A percentile compares a stretch with the other conserved stretches of the same genome.
These are phyloP conservation scores for Sarcophaga peregrina DNA, from an alignment of 1,140 invertebrate genomes.

Conservation along the genomic window DNA sequence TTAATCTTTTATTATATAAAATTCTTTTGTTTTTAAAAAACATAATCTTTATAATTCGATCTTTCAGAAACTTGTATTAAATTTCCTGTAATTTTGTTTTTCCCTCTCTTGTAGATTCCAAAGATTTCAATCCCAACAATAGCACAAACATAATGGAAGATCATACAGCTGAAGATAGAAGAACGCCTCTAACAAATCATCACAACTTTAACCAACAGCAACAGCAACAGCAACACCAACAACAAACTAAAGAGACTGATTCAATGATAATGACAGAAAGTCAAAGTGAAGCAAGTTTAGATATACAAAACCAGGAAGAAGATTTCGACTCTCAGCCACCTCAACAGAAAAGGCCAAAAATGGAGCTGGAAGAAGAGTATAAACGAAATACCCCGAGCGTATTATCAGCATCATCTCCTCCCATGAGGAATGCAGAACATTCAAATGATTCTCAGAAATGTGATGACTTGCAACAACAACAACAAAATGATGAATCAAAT, in stretches of 20 bases:
- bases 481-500: constrained; percentile 22
- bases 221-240: constrained; percentile 32
- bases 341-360: constrained; percentile 33
- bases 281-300: constrained; percentile 60
- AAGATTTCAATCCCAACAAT: constrained; percentile 60
- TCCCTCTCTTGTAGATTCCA: constrained; percentile 56
- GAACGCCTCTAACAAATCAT: not conserved
- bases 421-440: not conserved
- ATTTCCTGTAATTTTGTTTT: not conserved
- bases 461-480: not conserved
- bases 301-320: constrained; percentile 45
- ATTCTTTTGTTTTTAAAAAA: constrained; percentile 1
- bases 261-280: constrained; percentile 56
- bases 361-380: not conserved
- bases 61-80: constrained; percentile 18
- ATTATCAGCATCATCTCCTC: constrained; percentile 16
- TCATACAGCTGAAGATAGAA: constrained; percentile 19
- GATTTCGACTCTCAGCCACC: constrained; percentile 35
- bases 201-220: not conserved
- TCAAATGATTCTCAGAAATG: constrained; percentile 16
- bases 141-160: constrained; percentile 51
- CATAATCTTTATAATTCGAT: not conserved
- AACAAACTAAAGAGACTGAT: constrained; percentile 64
- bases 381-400: not conserved
- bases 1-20: not conserved